Conservation (phyloP, 1,140 invertebrate species). For the Mercenaria mercenaria region DNA sequence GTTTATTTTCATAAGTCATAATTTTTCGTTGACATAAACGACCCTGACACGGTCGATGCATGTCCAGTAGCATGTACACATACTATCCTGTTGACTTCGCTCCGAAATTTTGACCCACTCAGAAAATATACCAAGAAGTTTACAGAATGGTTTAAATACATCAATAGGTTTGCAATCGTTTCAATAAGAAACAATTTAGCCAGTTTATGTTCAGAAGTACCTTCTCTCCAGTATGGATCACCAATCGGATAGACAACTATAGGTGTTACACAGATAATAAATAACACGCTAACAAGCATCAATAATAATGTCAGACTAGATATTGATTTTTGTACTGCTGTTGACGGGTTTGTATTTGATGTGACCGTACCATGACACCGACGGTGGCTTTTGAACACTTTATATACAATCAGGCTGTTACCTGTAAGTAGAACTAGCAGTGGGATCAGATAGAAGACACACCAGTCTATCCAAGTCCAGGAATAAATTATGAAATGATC, state of each 20-base stretch:
- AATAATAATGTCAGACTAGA: conserved; percentile 48
- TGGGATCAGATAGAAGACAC: conserved; percentile 49
- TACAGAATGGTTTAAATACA: conserved; percentile 57
- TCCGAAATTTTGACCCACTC: conserved; percentile 50
- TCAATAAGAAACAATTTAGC: conserved; percentile 39
- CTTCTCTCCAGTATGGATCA: conserved; percentile 33
- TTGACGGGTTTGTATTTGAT: not conserved
- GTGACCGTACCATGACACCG: not conserved
- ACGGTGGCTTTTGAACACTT: conserved; percentile 38
- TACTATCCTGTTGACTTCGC: conserved; percentile 45
- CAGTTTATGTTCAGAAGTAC: not conserved
- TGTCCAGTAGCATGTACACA: not conserved
- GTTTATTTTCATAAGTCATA: too few relatives aligned
- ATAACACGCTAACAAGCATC: conserved; percentile 38
- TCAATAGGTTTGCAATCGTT: conserved; percentile 38
- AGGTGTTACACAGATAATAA: conserved; percentile 51
- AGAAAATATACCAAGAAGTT: conserved; percentile 57
- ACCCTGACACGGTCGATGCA: not conserved
- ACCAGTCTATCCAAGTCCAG: conserved; percentile 60
- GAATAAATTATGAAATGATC: conserved; percentile 15
- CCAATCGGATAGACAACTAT: conserved; percentile 53
- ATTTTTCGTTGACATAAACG: too few relatives aligned
- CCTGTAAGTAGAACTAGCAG: conserved; percentile 37
- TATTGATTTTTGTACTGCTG: not conserved
- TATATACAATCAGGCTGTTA: conserved; percentile 54